phyloP scores from a whole-genome alignment of 2,113 vertebrate species.

The Cygnus atratus region DNA sequence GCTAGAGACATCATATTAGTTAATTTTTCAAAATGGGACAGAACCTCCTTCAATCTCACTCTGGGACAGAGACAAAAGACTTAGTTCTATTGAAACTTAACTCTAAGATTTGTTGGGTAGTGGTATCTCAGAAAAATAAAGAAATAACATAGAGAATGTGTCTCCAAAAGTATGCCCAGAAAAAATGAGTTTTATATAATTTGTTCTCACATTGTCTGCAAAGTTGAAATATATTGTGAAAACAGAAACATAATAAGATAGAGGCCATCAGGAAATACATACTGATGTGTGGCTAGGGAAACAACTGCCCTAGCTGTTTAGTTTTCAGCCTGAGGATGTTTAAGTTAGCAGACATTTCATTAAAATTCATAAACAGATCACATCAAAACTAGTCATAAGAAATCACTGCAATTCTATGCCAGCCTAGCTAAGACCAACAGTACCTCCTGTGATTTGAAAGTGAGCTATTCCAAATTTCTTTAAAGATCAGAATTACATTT shows the following conservation, averaged over 20 bases:
- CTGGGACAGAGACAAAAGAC: not conserved
- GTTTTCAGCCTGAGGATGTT: slow-evolving; percentile 1
- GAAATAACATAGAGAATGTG: not conserved
- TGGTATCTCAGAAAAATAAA: not conserved
- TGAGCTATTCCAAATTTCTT: not conserved
- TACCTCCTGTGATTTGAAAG: not conserved
- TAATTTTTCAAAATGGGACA: not conserved
- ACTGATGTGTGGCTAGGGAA: not conserved
- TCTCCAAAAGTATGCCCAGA: not conserved
- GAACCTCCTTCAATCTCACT: not conserved
- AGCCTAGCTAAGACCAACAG: not conserved
- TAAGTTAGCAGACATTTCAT: slow-evolving; percentile 38
- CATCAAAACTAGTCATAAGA: not conserved
- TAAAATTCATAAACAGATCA: slow-evolving; percentile 6
- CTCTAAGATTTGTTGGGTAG: not conserved
- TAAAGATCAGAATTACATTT: not conserved
- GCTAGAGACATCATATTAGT: not conserved
- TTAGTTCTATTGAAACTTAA: not conserved
- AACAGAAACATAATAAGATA: not conserved
- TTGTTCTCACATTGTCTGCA: not conserved
- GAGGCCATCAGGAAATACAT: not conserved
- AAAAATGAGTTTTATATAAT: not conserved
- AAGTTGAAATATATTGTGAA: not conserved
- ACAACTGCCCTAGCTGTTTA: not conserved
- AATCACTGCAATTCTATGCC: not conserved